phyloP scores from a whole-genome alignment of 2,888 invertebrate genomes.

The Maniola hyperantus region DNA sequence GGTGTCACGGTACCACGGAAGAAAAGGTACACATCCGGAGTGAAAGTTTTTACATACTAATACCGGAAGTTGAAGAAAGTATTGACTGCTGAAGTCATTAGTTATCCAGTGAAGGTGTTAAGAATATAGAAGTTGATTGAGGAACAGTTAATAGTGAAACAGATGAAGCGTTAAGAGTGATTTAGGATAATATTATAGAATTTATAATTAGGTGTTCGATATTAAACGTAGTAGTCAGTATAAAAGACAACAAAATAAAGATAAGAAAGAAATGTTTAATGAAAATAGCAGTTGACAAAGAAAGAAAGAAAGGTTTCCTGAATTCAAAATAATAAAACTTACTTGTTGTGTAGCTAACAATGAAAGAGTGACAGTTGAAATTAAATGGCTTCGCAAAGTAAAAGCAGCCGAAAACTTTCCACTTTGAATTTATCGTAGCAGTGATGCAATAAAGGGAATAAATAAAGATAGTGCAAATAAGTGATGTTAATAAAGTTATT shows the following conservation, averaged over 20 bases:
- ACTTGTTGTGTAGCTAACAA: no score
- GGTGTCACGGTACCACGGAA: constrained; percentile 13
- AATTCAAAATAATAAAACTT: no score
- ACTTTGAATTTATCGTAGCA: not conserved
- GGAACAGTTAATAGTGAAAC: not conserved
- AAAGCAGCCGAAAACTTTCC: no score
- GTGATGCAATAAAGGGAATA: not conserved
- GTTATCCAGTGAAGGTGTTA: not conserved
- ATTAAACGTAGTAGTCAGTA: not conserved
- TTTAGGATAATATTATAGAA: not conserved
- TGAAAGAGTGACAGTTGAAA: no score
- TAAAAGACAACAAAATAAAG: not conserved
- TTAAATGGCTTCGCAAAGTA: no score
- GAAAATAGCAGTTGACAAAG: not conserved
- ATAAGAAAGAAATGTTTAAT: not conserved
- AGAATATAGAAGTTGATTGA: not conserved
- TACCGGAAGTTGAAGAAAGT: not conserved
- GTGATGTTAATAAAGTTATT: no score
- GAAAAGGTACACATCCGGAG: not conserved
- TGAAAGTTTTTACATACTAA: not conserved
- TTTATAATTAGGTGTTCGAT: not conserved
- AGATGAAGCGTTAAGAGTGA: not conserved
- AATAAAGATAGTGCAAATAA: not conserved
- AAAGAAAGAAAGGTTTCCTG: no score
- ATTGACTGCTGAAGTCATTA: not conserved